Evolutionary conservation across 1,140 invertebrate species (phyloP).

Genomic region (Hydropsyche tenuis): DNA sequence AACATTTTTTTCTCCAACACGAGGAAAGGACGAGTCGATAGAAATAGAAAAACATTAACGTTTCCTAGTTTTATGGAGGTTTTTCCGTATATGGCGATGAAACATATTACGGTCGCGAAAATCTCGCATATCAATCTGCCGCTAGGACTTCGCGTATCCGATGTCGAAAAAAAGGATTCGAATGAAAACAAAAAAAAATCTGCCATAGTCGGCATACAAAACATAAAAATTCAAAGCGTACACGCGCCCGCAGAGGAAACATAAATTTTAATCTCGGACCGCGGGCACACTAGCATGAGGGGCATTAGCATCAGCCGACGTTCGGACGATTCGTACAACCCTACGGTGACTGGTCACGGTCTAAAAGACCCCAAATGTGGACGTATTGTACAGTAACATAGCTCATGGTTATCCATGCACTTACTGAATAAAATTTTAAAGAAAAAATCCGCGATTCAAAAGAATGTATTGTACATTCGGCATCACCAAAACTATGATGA

Average conservation of each 20-base stretch:
- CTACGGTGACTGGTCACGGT: neutral
- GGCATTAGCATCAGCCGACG: slow-evolving; percentile 34
- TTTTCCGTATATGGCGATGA: no score
- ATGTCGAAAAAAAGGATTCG: neutral
- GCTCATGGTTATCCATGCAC: no score
- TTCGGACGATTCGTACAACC: slow-evolving; percentile 2
- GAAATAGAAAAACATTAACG: no score
- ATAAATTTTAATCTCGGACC: slow-evolving; percentile 48
- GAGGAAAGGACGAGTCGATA: no score
- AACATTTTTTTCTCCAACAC: no score
- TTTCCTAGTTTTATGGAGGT: no score
- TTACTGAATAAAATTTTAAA: no score
- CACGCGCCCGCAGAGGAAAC: slow-evolving; percentile 47
- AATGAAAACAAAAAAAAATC: neutral
- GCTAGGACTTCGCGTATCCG: neutral
- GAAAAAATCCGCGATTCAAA: no score
- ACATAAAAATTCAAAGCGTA: slow-evolving; percentile 43
- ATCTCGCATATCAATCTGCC: no score
- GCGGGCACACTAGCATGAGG: slow-evolving; percentile 34
- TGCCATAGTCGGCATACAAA: neutral
- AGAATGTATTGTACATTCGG: neutral
- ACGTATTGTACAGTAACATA: neutral
- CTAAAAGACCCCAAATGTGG: neutral
- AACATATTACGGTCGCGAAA: no score
- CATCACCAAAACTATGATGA: neutral